Base-by-base conservation (phyloP, 2,888 invertebrate species). In the Steinernema scapterisci region DNA sequence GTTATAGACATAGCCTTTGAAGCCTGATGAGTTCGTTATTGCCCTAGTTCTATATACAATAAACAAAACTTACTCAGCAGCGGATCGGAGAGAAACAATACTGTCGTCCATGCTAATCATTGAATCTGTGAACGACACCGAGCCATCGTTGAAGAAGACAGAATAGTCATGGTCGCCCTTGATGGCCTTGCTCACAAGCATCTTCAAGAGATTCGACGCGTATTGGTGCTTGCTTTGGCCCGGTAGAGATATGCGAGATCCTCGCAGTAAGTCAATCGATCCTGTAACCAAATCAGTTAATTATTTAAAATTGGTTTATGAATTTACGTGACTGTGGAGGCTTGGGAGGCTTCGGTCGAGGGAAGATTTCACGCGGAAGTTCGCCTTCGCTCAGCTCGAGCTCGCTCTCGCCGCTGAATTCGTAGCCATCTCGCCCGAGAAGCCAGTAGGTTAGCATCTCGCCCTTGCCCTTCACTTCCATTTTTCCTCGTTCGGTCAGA, bases 401-500 rank as follows among this genome's bases (percentile, higher is more conserved):
- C 11, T 72, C 76, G 31, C 56, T 70, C 11, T 79, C 80, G 38
- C 54, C 71, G 31, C 25, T 45, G 77, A 86, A 85, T 11, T 80
- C 79, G 78, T 79, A 79, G 3, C 82, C 85, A 11, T 75, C 54
- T 27, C 86, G 78, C 1, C 80, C 81, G 25, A 80, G 74, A 77
- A 87, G 76, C 86, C 86, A 87, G 78, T 80, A 87, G 3, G 87
- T 88, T n/a, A 78, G 81, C 87, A 88, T 87, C 51, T 79, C 78
- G 44, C 87, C 87, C 72, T 87, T 87, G 21, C 87, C 87, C 82
- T 86, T 86, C 27, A 87, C 82, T 27, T 82, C 75, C 70, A 86
- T 54, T 11, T 75, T 73, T 23, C 87, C 87, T 7, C 87, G 75
- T 48, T 85, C 83, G 51, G 85, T 84, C 73, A 87, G 71, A 25